Evolutionary conservation across 1,140 invertebrate species (phyloP), one percentile per base, ranked within the genome.

Genomic region (Nephila pilipes): DNA sequence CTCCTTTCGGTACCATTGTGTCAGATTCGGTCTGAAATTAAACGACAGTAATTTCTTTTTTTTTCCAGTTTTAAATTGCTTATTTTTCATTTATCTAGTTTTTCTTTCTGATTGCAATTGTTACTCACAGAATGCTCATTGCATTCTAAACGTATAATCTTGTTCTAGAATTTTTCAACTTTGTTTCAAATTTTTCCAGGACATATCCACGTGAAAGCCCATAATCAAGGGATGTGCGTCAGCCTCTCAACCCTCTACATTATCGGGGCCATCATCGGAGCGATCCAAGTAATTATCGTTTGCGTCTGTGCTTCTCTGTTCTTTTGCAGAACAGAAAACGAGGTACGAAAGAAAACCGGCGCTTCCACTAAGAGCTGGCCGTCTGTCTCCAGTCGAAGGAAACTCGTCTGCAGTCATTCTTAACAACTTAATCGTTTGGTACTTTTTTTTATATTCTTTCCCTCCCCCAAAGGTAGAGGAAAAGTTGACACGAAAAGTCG

Each of bases 341-440:
- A 57, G 8, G 32, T 90, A 29, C 46, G 54, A 93, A 79, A 46
- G 36, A 85, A 69, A 32, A 85, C 38, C 6, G 38, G 36, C n/a
- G 14, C 54, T 0, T 75, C 81, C 46, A 32, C 91, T 25, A 87
- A 60, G 25, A 93, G 65, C 29, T 93, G 91, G 91, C 91, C 91
- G 20, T 93, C 91, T 20, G 69, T 93, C 38, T 93, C 91, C 60
- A 93, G 91, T 25, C 36, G 91, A 16, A 32, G 91, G 16, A 93
- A 93, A 80, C 60, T 93, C 20, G 91, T 93, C 54, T 87, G 90
- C 38, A 92, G 60, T 75, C 22, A 85, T 22, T 91, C 69, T 75
- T 75, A 75, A 75, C 46, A 58, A 85, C 80, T 85, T 85, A 75
- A 75, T 36, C 16, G 69, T 75, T 75, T 25, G 65, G 14, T 18